These are phyloP conservation scores for Gallinago solitaria DNA, from an alignment of 2,797 vertebrate species.

Conservation along the genomic window DNA sequence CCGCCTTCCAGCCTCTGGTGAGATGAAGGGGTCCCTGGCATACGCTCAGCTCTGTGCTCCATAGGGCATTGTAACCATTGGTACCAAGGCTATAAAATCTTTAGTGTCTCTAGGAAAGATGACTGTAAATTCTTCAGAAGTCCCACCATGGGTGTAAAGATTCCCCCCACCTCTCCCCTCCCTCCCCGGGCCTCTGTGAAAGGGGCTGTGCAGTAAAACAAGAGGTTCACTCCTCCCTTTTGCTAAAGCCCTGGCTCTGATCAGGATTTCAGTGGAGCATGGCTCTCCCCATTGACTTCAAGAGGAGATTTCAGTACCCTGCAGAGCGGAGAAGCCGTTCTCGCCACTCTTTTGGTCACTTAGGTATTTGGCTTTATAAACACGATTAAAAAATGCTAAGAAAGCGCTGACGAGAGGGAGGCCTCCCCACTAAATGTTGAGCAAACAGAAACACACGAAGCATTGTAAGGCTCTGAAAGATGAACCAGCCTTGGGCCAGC, in stretches of 20 bases:
- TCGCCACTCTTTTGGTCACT: neutral
- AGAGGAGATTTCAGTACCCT: conserved; percentile 32
- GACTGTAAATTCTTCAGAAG: conserved; percentile 80
- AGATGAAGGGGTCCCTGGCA: conserved; percentile 64
- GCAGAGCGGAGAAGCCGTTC: conserved; percentile 11
- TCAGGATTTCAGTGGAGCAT: conserved; percentile 27
- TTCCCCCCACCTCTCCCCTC: conserved; percentile 23
- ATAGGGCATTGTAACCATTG: conserved; percentile 75
- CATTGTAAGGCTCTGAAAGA: conserved; percentile 60
- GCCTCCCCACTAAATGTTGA: conserved; percentile 32
- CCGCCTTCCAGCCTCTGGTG: conserved; percentile 62
- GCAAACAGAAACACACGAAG: conserved; percentile 63
- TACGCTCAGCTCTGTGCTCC: conserved; percentile 61
- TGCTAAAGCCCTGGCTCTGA: conserved; percentile 34
- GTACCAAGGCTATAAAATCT: conserved; percentile 76
- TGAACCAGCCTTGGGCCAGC: neutral
- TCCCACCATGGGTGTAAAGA: conserved; percentile 75
- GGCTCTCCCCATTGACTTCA: conserved; percentile 42
- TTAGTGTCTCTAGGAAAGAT: conserved; percentile 76
- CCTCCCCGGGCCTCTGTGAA: conserved; percentile 60
- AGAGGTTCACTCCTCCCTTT: conserved; percentile 57
- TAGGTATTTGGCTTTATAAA: conserved; percentile 65
- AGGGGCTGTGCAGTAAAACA: conserved; percentile 68
- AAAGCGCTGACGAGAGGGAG: conserved; percentile 23
- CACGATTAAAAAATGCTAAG: conserved; percentile 51